Evolutionary conservation across 2,797 vertebrate species (phyloP), one percentile per base, ranked within the genome.

Genomic region (Channallabes apus): DNA sequence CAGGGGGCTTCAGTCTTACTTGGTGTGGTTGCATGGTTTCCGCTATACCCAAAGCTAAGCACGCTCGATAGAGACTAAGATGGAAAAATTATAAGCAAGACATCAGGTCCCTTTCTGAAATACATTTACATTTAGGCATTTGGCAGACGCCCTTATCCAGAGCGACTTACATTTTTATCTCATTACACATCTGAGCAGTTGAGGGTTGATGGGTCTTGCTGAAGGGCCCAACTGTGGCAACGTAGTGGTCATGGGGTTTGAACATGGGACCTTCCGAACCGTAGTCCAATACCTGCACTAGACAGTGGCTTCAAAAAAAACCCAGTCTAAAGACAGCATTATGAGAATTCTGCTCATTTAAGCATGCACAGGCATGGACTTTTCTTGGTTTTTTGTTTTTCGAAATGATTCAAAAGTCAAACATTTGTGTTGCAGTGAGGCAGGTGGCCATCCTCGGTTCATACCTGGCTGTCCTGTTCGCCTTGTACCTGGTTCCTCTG

Each of bases 401-500:
- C 12, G n/a, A 20, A 59, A 22, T 38, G 3, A 27, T 80, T 69
- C 18, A 51, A n/a, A 9, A 54, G 7, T 79, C 59, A 3, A 12
- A 11, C 69, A 46, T 87, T 68, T 86, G 29, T 58, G 29, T 68
- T 80, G 22, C 93, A 98, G 98, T 95, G 92, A 90, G 94, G 86
- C 97, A 96, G 93, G 88, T 95, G 89, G 80, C 93, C 82, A 92
- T 96, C 75, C 88, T 96, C 92, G 91, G 94, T 67, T 93, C 96
- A 68, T 99, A 96, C 92, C 82, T 98, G 91, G 89, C 94, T 9
- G 87, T 96, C 80, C 94, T 98, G 88, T 92, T 96, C 81, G 91
- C 94, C 77, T 94, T 98, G 87, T 97, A 96, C 93, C 92, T 97
- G 93, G 94, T 97, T 72, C 97, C 97, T 24, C 91, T 98, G 92